phyloP scores from a whole-genome alignment of 2,888 invertebrate genomes.

The Parnassius orleans region DNA sequence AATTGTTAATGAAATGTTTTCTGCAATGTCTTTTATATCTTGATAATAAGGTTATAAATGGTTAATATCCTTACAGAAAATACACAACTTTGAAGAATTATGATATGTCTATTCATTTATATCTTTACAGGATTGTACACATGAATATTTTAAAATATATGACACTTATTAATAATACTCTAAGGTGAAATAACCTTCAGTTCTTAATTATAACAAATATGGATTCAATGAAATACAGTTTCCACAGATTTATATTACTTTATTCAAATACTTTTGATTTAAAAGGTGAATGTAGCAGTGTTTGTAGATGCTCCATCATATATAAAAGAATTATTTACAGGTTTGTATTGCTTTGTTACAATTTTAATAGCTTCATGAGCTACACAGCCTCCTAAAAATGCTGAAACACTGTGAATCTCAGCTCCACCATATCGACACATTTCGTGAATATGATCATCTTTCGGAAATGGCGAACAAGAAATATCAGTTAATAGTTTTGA shows the following conservation, averaged over 20 bases:
- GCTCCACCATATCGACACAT: conserved; percentile 97
- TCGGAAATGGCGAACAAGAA: conserved; percentile 88
- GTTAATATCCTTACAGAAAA: conserved; percentile 65
- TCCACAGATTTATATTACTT: conserved; percentile 12
- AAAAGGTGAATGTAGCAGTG: conserved; percentile 90
- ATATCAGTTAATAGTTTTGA: conserved; percentile 91
- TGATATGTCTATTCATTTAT: conserved; percentile 33
- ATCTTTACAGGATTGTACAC: conserved; percentile 4
- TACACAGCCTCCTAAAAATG: conserved; percentile 94
- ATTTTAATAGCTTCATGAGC: conserved; percentile 98
- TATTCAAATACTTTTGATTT: conserved; percentile 41
- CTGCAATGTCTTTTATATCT: conserved; percentile 64
- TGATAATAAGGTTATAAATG: conserved; percentile 67
- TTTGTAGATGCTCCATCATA: conserved; percentile 96
- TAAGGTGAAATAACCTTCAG: not conserved
- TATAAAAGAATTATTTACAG: conserved; percentile 96
- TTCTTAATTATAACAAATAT: not conserved
- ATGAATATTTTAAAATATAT: not conserved
- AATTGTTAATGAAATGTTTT: conserved; percentile 67
- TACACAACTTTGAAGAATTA: conserved; percentile 76
- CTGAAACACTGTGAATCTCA: conserved; percentile 96
- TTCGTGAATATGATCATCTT: conserved; percentile 97
- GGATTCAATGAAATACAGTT: not conserved
- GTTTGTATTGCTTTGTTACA: conserved; percentile 97
- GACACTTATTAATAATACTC: not conserved